phyloP scores from a whole-genome alignment of 2,113 vertebrate genomes.

The Dolichallabes microphthalmus region DNA sequence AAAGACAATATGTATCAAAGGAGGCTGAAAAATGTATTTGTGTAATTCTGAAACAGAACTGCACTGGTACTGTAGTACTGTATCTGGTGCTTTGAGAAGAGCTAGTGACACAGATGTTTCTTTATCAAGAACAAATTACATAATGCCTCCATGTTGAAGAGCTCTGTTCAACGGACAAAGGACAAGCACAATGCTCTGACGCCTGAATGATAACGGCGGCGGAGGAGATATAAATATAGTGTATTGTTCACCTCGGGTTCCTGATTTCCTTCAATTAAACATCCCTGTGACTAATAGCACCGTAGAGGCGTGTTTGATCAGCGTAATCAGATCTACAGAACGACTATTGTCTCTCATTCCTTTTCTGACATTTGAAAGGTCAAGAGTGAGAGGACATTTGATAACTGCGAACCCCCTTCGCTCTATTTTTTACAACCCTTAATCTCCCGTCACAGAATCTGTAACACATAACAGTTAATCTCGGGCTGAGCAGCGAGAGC shows the following conservation, averaged over 20 bases:
- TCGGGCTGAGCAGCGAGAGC: constrained; percentile 61
- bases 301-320: constrained; percentile 71
- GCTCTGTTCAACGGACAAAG: constrained; percentile 28
- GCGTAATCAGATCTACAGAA: constrained; percentile 70
- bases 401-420: constrained; percentile 73
- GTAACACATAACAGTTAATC: constrained; percentile 71
- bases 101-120: constrained; percentile 51
- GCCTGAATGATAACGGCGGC: constrained; percentile 35
- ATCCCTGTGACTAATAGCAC: constrained; percentile 60
- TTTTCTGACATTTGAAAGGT: constrained; percentile 78
- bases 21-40: background rate
- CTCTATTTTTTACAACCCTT: constrained; percentile 68
- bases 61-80: constrained; percentile 38
- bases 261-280: constrained; percentile 59
- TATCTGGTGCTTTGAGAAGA: constrained; percentile 54
- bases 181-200: constrained; percentile 35
- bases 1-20: background rate
- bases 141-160: constrained; percentile 47
- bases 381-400: constrained; percentile 77
- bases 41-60: constrained; percentile 41
- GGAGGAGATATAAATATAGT: constrained; percentile 54
- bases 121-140: constrained; percentile 54
- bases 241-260: constrained; percentile 46
- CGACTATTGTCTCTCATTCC: constrained; percentile 71
- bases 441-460: constrained; percentile 68